Conservation (phyloP, 53 echinoderm and acorn worm genomes). For the Zoroaster sp. region DNA sequence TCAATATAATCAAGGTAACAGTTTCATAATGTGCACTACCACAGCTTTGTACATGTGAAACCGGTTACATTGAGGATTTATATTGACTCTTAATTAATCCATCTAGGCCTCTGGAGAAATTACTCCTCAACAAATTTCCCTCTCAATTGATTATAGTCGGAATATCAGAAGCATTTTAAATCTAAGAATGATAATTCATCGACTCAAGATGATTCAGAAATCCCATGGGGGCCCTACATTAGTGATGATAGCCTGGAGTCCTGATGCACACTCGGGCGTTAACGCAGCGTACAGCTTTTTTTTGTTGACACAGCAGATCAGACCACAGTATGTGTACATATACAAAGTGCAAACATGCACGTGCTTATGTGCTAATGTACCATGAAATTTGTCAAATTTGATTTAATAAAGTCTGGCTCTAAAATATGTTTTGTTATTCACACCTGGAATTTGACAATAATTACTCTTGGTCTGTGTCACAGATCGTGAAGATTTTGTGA, state of each 20-base stretch:
- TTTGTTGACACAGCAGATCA: background rate
- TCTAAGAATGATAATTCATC: background rate
- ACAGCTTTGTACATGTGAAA: too few species aligned
- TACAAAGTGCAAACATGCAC: constrained; percentile 6
- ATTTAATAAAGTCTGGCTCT: background rate
- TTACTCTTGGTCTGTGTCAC: too few species aligned
- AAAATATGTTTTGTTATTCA: background rate
- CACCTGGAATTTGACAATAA: background rate
- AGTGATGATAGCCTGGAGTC: background rate
- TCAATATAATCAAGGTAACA: too few species aligned
- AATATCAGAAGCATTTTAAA: too few species aligned
- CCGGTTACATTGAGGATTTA: too few species aligned
- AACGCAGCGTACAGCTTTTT: background rate
- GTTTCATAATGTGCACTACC: too few species aligned
- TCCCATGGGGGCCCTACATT: background rate
- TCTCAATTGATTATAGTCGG: too few species aligned
- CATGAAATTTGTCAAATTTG: background rate
- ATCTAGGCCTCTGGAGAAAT: too few species aligned
- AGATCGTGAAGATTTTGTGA: too few species aligned
- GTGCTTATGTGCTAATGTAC: background rate
- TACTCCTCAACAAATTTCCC: too few species aligned
- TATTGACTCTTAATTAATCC: too few species aligned
- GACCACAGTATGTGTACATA: background rate
- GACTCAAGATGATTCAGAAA: background rate
- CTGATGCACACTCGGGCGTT: too few species aligned